Evolutionary conservation across 2,797 vertebrate genomes (phyloP).

Genomic region (Limnodromus scolopaceus): DNA sequence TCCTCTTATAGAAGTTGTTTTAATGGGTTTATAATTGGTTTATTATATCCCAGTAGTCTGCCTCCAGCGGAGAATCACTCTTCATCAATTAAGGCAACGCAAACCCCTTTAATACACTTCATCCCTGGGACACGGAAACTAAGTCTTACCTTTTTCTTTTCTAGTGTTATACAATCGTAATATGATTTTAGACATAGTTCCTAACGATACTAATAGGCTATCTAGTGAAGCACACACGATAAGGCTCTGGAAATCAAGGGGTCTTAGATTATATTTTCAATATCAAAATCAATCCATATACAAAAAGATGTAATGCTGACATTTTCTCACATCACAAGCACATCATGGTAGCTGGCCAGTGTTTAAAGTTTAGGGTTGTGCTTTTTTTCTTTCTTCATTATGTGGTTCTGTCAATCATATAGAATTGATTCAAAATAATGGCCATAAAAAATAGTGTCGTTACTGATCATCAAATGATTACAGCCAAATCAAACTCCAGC

Average conservation of each 20-base stretch:
- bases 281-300: neutral
- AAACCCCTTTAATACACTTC: neutral
- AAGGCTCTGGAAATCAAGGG: neutral
- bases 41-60: neutral
- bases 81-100: neutral
- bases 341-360: neutral
- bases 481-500: neutral
- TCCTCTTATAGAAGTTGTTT: neutral
- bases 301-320: accelerated
- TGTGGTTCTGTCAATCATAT: neutral
- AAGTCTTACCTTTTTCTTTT: neutral
- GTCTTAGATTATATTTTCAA: neutral
- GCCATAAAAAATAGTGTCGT: neutral
- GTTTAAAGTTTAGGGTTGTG: neutral
- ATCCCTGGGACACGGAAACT: neutral
- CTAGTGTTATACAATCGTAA: neutral
- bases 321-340: neutral
- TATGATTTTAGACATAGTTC: neutral
- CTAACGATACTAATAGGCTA: accelerated
- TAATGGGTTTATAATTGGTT: neutral
- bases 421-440: conserved; percentile 39
- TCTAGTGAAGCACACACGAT: neutral
- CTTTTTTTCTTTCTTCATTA: neutral
- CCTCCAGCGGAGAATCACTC: neutral
- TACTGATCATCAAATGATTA: neutral